Base-by-base conservation (phyloP, 2,888 invertebrate genomes). In the Cecidostiba fungosa region DNA sequence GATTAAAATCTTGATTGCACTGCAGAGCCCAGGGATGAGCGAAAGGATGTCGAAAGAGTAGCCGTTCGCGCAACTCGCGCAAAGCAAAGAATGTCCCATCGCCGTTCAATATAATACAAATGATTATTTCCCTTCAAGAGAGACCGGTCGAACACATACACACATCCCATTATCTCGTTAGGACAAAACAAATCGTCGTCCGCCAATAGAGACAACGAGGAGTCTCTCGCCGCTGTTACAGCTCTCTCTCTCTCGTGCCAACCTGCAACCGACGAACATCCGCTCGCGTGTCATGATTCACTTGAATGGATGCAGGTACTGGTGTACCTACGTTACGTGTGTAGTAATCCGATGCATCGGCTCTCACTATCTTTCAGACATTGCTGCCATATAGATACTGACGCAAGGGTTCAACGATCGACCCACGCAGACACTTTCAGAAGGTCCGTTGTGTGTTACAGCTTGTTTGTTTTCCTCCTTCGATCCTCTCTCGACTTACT, bases 331-430 rank as follows among this genome's bases (percentile, higher is more conserved):
- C n/a, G 36, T 47, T 82, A 47, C 74, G 66, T 66, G 47, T 36
- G 59, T 73, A 59, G 81, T 36, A 36, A 59, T 66, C 66, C 66
- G 29, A 66, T 66, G 66, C 66, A 66, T 29, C 14, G 29, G 66
- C 66, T 66, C 66, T 66, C 54, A 39, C 39, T 26, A 26, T 77
- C 78, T 36, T 80, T 23, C 66, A 6, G 19, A n/a, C 54, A n/a
- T 8, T n/a, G n/a, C 54, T 23, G 23, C 12, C 3, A 32, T 32
- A 32, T 32, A 32, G 43, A 59, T n/a, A 72, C 77, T 88, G 87
- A 88, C 87, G 88, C 87, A 89, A 89, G 85, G 87, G 87, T 89
- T 88, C 80, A 87, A 86, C 77, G 87, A 82, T 89, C 89, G 87
- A 85, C 89, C 89, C 87, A 88, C 88, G 87, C 88, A 84, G 62